Evolutionary conservation across 2,888 invertebrate species (phyloP), one percentile per base, ranked within the genome.

Genomic region (Tetranychus truncatus): DNA sequence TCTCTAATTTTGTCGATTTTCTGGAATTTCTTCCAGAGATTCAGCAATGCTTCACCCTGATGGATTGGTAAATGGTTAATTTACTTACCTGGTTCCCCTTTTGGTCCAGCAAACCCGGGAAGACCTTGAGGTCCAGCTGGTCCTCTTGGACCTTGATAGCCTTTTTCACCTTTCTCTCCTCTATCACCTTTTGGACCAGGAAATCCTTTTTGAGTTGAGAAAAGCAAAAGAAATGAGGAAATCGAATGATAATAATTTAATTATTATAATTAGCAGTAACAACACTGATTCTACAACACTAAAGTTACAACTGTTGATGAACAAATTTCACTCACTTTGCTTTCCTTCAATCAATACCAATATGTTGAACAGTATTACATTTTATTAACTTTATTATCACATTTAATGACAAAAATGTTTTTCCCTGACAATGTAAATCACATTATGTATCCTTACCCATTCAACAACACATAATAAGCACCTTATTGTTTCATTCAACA

Each of bases 91-190:
- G 87, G 85, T 77, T 88, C 87, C 0, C 91, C 91, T 76, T 88
- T 87, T 0, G 87, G 87, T 0, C 91, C 91, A 0, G 87, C 85
- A 1, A 87, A 86, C 0, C 90, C 91, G 0, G 87, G 83, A 1
- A 87, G 86, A 2, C 91, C 91, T 73, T 76, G 75, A 18, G 66
- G 74, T 21, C 55, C 55, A 55, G 15, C 7, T 15, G 55, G 55
- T 55, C 91, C 91, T 76, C 88, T 87, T 0, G 87, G 87, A 5
- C 69, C 69, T 69, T 20, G 69, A 21, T 69, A 24, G 7, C 34
- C 20, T 45, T 7, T 20, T 18, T 55, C 55, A 76, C 76, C 76
- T 21, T 74, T 74, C 7, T 77, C 77, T 11, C 78, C 78, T 66
- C 75, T 67, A n/a, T 45, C 45, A 11, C 76, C 76, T 66, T 72